These are phyloP conservation scores for Cosmia trapezina DNA, from an alignment of 2,888 invertebrate genomes.

Conservation along the genomic window DNA sequence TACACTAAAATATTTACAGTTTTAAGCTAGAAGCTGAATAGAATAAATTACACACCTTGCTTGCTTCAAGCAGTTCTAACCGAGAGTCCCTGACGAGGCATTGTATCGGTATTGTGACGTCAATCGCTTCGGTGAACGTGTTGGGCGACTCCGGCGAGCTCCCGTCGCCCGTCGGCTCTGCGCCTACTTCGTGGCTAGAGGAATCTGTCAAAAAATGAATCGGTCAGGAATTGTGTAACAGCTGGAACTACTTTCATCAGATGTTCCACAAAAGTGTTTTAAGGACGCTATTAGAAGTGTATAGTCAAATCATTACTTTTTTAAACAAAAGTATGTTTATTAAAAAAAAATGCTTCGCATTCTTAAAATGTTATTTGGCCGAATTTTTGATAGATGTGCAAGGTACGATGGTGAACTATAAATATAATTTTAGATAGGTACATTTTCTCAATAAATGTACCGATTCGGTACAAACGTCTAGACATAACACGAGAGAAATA, in stretches of 20 bases:
- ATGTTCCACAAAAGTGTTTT: neutral
- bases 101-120: constrained; percentile 98
- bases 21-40: constrained; percentile 3
- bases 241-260: neutral
- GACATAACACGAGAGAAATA: no score
- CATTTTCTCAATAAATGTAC: no score
- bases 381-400: no score
- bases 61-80: constrained; percentile 95
- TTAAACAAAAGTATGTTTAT: no score
- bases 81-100: constrained; percentile 98
- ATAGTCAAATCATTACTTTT: no score
- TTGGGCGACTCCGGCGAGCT: constrained; percentile 72
- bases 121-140: constrained; percentile 91
- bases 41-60: constrained; percentile 92
- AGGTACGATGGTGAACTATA: no score
- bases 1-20: neutral
- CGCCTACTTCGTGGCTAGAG: constrained; percentile 74
- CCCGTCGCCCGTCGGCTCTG: constrained; percentile 78
- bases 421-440: no score
- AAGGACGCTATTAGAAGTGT: no score
- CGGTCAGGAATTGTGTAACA: constrained; percentile 4
- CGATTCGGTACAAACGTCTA: no score
- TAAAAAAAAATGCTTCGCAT: no score
- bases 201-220: constrained; percentile 68
- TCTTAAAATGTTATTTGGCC: no score